Percentiles rank a stretch among this genome's conserved stretches.
phyloP scores from a whole-genome alignment of 2,888 invertebrate genomes.

The Octodonta nipae region DNA sequence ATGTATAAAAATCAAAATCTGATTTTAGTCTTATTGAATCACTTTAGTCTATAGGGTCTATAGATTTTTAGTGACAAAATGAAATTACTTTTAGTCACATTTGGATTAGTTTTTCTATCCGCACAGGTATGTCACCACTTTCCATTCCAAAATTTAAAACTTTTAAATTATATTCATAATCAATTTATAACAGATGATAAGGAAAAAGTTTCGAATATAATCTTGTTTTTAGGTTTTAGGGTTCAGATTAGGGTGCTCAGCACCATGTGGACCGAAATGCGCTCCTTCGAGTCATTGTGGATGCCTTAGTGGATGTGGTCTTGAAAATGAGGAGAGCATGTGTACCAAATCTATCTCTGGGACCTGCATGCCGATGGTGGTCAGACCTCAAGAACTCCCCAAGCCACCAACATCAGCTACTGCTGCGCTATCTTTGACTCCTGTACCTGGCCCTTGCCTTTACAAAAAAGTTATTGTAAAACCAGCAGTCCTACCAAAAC shows the following conservation, averaged over 20 bases:
- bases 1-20: conserved; percentile 2
- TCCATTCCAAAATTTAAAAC: background rate
- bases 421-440: conserved; percentile 15
- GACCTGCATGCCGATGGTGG: conserved; percentile 21
- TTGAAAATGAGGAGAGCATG: background rate
- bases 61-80: conserved; percentile 15
- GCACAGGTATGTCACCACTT: conserved; percentile 13
- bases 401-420: conserved; percentile 13
- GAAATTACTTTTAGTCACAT: conserved; percentile 9
- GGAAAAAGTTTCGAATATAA: no score
- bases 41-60: conserved; percentile 15
- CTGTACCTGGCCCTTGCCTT: conserved; percentile 26
- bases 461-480: conserved; percentile 27
- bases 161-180: background rate
- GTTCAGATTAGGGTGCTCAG: background rate
- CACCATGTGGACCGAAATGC: background rate
- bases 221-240: background rate
- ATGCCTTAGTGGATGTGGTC: background rate
- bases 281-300: background rate
- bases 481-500: conserved; percentile 29
- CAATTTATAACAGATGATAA: background rate
- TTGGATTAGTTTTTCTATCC: conserved; percentile 10
- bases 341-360: background rate
- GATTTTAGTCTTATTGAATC: conserved; percentile 5
- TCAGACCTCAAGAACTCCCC: conserved; percentile 26